These are phyloP conservation scores for Anguilla anguilla DNA, from an alignment of 2,797 vertebrate species.

Conservation along the genomic window DNA sequence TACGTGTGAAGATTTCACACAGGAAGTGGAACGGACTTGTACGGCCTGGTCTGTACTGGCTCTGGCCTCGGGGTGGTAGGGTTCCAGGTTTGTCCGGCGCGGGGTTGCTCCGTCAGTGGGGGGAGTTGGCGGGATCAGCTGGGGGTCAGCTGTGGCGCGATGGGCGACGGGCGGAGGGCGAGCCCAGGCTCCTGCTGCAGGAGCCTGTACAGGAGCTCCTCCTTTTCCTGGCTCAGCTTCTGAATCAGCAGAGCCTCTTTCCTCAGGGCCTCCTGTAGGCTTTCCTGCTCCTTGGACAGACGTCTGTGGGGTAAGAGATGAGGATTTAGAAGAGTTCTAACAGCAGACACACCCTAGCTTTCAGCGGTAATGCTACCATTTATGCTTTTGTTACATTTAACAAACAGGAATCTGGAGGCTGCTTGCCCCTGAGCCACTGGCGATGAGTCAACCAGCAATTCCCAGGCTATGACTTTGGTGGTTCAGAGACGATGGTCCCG, in stretches of 20 bases:
- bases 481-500: background rate
- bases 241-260: conserved; percentile 73
- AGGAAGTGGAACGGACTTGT: background rate
- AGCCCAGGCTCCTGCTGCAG: conserved; percentile 69
- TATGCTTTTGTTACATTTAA: background rate
- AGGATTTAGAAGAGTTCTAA: background rate
- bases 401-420: background rate
- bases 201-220: conserved; percentile 86
- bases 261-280: conserved; percentile 75
- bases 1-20: background rate
- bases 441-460: background rate
- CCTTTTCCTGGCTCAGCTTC: conserved; percentile 82
- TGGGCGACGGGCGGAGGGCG: conserved; percentile 65
- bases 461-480: background rate
- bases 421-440: background rate
- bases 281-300: conserved; percentile 81
- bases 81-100: background rate
- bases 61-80: background rate
- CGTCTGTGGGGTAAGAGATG: conserved; percentile 69
- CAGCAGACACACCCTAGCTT: background rate
- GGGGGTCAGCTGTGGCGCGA: conserved; percentile 43
- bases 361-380: background rate
- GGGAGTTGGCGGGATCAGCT: conserved; percentile 18
- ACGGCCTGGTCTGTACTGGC: background rate
- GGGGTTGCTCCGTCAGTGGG: background rate